Evolutionary conservation across 2,888 invertebrate genomes (phyloP).

Genomic region (Cacoxenus indagator): DNA sequence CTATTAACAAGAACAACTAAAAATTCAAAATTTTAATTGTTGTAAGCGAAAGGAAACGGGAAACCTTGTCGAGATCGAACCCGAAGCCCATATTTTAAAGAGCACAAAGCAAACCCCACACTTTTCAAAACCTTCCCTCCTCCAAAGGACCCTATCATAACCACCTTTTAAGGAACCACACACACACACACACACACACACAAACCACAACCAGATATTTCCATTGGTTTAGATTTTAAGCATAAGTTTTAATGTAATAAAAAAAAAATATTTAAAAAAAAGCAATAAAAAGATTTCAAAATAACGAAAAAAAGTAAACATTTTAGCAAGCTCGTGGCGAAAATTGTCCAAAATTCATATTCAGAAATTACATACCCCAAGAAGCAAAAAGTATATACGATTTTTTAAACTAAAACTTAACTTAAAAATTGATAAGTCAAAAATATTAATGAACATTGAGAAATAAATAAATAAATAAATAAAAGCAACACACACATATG

Average conservation of each 20-base stretch:
- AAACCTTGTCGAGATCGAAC: slow-evolving; percentile 39
- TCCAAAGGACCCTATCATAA: not conserved
- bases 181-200: slow-evolving; percentile 2
- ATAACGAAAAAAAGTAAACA: slow-evolving; percentile 32
- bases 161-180: slow-evolving; percentile 21
- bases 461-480: slow-evolving; percentile 49
- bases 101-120: slow-evolving; percentile 28
- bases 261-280: slow-evolving; percentile 45
- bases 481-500: slow-evolving; percentile 54
- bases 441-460: slow-evolving; percentile 41
- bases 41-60: slow-evolving; percentile 55
- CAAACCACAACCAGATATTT: slow-evolving; percentile 43
- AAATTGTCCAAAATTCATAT: slow-evolving; percentile 53
- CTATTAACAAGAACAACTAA: slow-evolving; percentile 28
- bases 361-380: slow-evolving; percentile 32
- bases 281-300: slow-evolving; percentile 30
- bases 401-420: slow-evolving; percentile 37
- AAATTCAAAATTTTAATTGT: slow-evolving; percentile 67
- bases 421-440: slow-evolving; percentile 36
- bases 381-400: slow-evolving; percentile 21
- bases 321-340: slow-evolving; percentile 39
- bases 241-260: slow-evolving; percentile 61
- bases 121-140: not conserved
- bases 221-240: slow-evolving; percentile 68
- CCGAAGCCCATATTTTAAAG: slow-evolving; percentile 38